A percentile compares a stretch with the other conserved stretches of the same genome.
Conservation (phyloP, 2,888 invertebrate species). For the Ptilodon capucinus region DNA sequence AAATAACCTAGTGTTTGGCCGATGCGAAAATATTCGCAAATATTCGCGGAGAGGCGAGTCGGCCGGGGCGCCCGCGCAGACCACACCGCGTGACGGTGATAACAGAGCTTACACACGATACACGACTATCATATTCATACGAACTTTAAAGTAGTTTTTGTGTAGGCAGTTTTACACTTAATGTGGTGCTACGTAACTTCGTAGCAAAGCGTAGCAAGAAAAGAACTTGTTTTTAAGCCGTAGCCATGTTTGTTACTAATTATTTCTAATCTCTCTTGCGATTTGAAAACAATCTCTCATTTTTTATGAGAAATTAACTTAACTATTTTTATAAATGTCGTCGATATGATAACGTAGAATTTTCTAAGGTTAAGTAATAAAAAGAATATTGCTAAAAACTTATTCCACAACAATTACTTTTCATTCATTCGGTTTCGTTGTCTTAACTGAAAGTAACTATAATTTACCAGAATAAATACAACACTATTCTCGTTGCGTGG, state of each 20-base stretch:
- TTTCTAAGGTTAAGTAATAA: no score
- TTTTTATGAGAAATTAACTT: no score
- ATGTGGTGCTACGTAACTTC: background rate
- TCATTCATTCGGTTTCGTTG: background rate
- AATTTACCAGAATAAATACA: constrained; percentile 24
- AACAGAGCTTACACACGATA: background rate
- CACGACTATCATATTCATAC: background rate
- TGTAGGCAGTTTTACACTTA: no score
- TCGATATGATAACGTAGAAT: no score
- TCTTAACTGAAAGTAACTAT: background rate
- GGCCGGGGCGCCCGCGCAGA: background rate
- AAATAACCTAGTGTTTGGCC: constrained; percentile 26
- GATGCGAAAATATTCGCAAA: constrained; percentile 12
- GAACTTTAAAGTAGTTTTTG: no score
- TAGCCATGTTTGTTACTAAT: background rate
- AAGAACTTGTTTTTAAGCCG: background rate
- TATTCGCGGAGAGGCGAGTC: constrained; percentile 30
- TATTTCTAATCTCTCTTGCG: no score
- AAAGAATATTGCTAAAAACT: no score
- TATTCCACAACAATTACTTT: no score
- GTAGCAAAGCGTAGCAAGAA: background rate
- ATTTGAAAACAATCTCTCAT: no score
- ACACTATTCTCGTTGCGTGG: constrained; percentile 3
- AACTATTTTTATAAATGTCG: no score
- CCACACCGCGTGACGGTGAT: constrained; percentile 28